Evolutionary conservation across 2,797 vertebrate genomes (phyloP).

Genomic region (Hylomyscus alleni): DNA sequence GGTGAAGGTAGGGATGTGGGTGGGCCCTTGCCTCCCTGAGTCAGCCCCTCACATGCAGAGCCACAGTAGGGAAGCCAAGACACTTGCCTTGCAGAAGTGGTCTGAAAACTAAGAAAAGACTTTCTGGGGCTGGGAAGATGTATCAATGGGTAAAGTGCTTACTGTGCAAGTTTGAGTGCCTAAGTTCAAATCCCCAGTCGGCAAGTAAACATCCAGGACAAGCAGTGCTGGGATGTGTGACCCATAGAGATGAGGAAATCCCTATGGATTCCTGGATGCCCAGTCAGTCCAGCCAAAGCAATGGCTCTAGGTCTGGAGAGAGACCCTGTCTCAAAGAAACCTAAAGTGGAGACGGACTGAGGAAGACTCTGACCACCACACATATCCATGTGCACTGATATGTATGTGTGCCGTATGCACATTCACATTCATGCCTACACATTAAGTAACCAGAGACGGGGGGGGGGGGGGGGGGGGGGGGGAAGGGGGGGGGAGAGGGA

Average conservation of each 20-base stretch:
- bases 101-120: not conserved
- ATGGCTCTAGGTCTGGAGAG: not conserved
- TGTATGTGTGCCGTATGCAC: not conserved
- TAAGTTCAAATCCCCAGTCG: not conserved
- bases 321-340: not conserved
- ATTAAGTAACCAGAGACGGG: not conserved
- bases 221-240: not conserved
- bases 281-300: not conserved
- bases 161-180: not conserved
- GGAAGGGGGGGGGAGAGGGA: not conserved
- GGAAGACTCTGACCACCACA: not conserved
- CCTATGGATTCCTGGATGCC: not conserved
- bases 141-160: not conserved
- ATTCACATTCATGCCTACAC: not conserved
- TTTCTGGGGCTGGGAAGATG: not conserved
- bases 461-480: too few species aligned
- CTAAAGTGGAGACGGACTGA: not conserved
- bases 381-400: not conserved
- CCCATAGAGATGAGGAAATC: not conserved
- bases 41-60: not conserved
- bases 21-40: not conserved
- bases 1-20: not conserved
- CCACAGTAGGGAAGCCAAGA: not conserved
- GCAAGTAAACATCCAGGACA: not conserved
- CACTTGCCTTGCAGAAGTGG: not conserved